Evolutionary conservation across 2,888 invertebrate genomes (phyloP).

Genomic region (Dolomedes plantarius): DNA sequence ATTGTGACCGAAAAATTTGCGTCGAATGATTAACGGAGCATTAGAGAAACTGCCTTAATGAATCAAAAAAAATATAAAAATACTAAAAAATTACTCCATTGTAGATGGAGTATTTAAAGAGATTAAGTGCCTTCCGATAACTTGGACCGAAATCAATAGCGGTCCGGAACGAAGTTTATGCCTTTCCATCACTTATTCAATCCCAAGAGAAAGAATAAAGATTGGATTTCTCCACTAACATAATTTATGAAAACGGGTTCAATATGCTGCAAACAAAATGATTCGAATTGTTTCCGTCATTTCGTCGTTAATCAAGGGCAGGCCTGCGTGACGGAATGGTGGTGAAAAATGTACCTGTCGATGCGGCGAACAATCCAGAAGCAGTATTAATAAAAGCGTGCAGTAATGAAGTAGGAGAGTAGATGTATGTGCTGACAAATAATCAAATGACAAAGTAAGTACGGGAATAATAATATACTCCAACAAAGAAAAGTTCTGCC

Average conservation of each 20-base stretch:
- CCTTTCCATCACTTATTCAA: neutral
- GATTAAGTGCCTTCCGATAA: neutral
- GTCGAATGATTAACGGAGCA: neutral
- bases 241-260: neutral
- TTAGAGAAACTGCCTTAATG: neutral
- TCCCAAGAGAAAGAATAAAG: neutral
- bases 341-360: neutral
- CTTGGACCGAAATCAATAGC: neutral
- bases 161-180: neutral
- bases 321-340: neutral
- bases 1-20: too few species aligned
- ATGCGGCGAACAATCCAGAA: neutral
- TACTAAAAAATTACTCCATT: neutral
- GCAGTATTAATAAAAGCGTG: too few species aligned
- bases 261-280: conserved; percentile 12
- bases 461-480: too few species aligned
- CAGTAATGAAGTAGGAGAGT: too few species aligned
- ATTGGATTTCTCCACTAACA: neutral
- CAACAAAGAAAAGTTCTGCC: too few species aligned
- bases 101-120: neutral
- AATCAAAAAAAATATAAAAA: neutral
- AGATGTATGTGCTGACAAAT: too few species aligned
- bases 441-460: too few species aligned
- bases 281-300: neutral
- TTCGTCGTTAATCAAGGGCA: neutral